These are phyloP conservation scores for Meda fulgida DNA, from an alignment of 2,797 vertebrate genomes.

Conservation along the genomic window DNA sequence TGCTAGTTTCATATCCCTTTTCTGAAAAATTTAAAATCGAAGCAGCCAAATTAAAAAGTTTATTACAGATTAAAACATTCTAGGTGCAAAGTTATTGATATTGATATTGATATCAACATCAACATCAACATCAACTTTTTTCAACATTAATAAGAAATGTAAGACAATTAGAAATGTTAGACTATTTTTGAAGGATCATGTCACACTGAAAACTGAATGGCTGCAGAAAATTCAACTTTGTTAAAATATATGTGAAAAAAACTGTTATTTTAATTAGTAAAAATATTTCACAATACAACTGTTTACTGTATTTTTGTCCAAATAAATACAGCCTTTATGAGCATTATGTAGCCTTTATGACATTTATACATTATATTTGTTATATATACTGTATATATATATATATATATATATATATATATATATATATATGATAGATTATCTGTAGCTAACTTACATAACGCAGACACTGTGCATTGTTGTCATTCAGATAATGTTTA, in stretches of 20 bases:
- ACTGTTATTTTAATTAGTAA: not conserved
- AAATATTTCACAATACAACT: not conserved
- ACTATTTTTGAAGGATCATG: not conserved
- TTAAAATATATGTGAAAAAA: not conserved
- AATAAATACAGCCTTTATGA: not conserved
- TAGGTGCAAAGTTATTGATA: not conserved
- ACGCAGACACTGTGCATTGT: not conserved
- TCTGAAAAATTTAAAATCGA: conserved; percentile 23
- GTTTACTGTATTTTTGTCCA: not conserved
- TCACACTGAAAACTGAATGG: not conserved
- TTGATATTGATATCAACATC: too few species aligned
- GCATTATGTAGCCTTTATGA: too few species aligned
- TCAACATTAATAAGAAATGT: not conserved
- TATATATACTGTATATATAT: too few species aligned
- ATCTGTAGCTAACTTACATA: not conserved
- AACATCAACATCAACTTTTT: not conserved
- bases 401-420: too few species aligned
- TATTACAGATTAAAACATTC: not conserved
- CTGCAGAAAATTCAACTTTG: not conserved
- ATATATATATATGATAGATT: too few species aligned
- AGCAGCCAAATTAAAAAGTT: not conserved
- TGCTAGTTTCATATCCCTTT: conserved; percentile 56
- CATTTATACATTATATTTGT: too few species aligned
- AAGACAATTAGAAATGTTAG: not conserved
- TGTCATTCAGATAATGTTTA: not conserved